Conservation (phyloP, 2,113 vertebrate genomes). For the Toxostoma redivivum region DNA sequence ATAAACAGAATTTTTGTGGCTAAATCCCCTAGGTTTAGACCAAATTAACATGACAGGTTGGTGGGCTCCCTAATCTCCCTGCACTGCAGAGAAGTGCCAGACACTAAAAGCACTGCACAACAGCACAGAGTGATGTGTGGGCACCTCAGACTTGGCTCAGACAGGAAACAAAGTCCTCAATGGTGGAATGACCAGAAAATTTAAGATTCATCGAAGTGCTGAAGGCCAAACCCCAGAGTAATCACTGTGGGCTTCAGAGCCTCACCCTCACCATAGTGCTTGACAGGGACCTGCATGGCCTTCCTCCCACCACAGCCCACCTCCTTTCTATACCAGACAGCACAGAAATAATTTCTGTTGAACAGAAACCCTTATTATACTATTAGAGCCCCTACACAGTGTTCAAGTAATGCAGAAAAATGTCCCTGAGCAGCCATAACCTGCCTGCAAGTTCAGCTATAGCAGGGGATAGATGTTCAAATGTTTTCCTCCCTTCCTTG, state of each 20-base stretch:
- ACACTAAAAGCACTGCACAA: background rate
- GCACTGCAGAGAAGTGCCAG: background rate
- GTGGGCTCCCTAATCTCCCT: background rate
- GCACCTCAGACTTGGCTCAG: background rate
- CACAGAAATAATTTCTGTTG: background rate
- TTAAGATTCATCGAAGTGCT: background rate
- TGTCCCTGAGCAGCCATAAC: background rate
- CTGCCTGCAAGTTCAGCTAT: background rate
- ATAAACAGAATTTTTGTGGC: background rate
- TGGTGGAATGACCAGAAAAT: background rate
- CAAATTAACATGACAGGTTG: background rate
- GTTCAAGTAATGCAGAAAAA: background rate
- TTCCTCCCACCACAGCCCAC: background rate
- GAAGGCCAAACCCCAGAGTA: background rate
- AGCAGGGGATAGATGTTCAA: background rate
- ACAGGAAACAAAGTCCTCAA: background rate
- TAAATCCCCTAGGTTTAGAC: background rate
- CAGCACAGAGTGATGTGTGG: background rate
- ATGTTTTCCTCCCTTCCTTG: constrained; percentile 11
- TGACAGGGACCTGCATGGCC: background rate
- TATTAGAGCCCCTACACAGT: background rate
- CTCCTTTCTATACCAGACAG: background rate
- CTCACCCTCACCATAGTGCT: background rate
- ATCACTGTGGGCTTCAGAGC: background rate
- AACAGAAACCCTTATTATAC: background rate